phyloP scores from a whole-genome alignment of 2,797 vertebrate genomes.

The Philypnodon macrostomus region DNA sequence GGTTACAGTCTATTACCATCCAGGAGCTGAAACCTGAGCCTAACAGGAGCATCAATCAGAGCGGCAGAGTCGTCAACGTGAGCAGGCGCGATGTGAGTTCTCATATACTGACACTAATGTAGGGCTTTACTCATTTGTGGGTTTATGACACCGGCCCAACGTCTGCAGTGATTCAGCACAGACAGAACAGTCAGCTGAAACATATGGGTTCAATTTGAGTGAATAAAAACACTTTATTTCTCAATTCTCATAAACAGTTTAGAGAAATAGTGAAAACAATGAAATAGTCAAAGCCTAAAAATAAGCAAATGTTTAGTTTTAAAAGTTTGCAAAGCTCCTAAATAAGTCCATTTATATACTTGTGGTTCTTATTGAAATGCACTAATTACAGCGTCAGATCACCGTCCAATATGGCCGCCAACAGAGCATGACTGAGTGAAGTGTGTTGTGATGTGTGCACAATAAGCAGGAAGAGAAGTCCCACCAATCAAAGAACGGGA shows the following conservation, averaged over 20 bases:
- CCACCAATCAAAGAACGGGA: conserved; percentile 11
- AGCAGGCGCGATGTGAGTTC: conserved; percentile 49
- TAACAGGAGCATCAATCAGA: conserved; percentile 60
- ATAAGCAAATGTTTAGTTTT: conserved; percentile 37
- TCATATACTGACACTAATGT: conserved; percentile 55
- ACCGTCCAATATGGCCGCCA: conserved; percentile 37
- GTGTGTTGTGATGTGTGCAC: conserved; percentile 42
- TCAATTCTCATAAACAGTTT: conserved; percentile 54
- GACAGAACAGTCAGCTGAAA: conserved; percentile 32
- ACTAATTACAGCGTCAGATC: conserved; percentile 36
- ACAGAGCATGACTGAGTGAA: conserved; percentile 34
- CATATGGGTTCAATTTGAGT: conserved; percentile 61
- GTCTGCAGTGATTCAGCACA: conserved; percentile 30
- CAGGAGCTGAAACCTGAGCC: conserved; percentile 49
- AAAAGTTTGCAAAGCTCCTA: conserved; percentile 26
- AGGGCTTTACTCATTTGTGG: conserved; percentile 48
- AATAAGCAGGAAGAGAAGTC: conserved; percentile 33
- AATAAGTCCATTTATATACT: conserved; percentile 24
- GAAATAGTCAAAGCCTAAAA: conserved; percentile 23
- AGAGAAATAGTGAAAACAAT: conserved; percentile 48
- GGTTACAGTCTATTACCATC: conserved; percentile 60
- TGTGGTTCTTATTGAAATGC: conserved; percentile 50
- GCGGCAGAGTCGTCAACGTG: conserved; percentile 50
- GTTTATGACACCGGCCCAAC: conserved; percentile 36
- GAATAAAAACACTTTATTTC: conserved; percentile 11